Evolutionary conservation across 2,113 vertebrate species (phyloP).

Genomic region (Capricornis sumatraensis): DNA sequence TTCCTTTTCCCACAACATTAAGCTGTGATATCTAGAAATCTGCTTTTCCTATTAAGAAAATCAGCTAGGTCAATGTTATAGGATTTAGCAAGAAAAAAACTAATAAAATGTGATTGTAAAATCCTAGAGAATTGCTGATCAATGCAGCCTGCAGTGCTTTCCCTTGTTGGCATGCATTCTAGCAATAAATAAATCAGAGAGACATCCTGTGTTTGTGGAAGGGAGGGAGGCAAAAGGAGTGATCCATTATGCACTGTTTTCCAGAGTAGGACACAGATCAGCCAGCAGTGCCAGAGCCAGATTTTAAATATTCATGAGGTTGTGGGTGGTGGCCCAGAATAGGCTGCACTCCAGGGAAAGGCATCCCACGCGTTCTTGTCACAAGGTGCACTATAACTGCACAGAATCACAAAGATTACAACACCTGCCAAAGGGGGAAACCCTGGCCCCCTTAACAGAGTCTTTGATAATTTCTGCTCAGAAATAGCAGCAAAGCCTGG

Average conservation of each 20-base stretch:
- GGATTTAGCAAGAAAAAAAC: conserved; percentile 48
- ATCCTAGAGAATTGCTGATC: conserved; percentile 51
- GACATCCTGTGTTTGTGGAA: conserved; percentile 40
- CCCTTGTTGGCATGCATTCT: conserved; percentile 23
- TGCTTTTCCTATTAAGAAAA: conserved; percentile 37
- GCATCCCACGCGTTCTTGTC: neutral
- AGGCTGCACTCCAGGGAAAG: conserved; percentile 44
- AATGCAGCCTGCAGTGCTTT: conserved; percentile 25
- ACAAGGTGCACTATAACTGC: neutral
- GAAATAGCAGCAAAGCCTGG: neutral
- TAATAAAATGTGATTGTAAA: conserved; percentile 64
- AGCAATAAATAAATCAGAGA: conserved; percentile 67
- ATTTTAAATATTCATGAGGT: conserved; percentile 61
- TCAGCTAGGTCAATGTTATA: conserved; percentile 32
- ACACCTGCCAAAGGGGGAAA: neutral
- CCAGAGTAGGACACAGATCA: conserved; percentile 34
- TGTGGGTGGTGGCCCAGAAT: conserved; percentile 62
- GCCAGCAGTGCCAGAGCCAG: neutral
- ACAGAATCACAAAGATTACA: neutral
- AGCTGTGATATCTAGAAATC: conserved; percentile 22
- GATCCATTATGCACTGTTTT: conserved; percentile 53
- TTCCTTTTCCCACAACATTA: conserved; percentile 1
- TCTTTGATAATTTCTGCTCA: conserved; percentile 9
- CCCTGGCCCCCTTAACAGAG: neutral
- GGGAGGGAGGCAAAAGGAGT: neutral